Evolutionary conservation across 2,888 invertebrate species (phyloP), one percentile per base, ranked within the genome.

Genomic region (Pilophorus perplexus): DNA sequence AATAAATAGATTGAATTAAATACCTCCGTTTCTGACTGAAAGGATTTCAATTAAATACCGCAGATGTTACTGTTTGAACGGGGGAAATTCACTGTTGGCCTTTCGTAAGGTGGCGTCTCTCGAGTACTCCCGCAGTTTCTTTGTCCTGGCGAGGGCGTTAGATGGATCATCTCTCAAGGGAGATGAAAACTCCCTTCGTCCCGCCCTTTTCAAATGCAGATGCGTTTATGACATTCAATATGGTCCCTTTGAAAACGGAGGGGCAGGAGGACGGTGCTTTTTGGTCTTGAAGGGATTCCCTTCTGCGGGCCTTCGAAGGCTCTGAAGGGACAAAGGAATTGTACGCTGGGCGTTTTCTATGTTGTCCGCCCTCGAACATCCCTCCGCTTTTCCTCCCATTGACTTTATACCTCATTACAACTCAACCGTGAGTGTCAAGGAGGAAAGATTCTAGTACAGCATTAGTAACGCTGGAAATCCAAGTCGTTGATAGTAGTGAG

Each of bases 191-290:
- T 50, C 38, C 27, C 16, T 16, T 33, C 18, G 18, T 20, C 20
- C 23, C 40, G 27, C 10, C 27, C 66, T 55, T 48, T 68, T 68
- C 65, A 68, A 66, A 68, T 68, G 68, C 68, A 68, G 68, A 68
- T 68, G 65, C 68, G 68, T 68, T 68, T 68, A 68, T 68, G 66
- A 68, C 68, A 66, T 68, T 68, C 68, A 68, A 68, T 68, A 68
- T 65, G 68, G 65, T 60, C 54, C 60, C 50, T 54, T 50, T 18
- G 44, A 60, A 28, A 55, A n/a, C n/a, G n/a, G n/a, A n/a, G n/a
- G n/a, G n/a, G n/a, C n/a, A n/a, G n/a, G n/a, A n/a, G n/a, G n/a
- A 22, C 46, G 25, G 8, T 22, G 55, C 55, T 38, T 38, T 38
- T 55, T 38, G 38, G 33, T 18, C 55, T 55, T 55, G 55, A 55